phyloP scores from a whole-genome alignment of 2,888 invertebrate species.

The Calephelis perditalis region DNA sequence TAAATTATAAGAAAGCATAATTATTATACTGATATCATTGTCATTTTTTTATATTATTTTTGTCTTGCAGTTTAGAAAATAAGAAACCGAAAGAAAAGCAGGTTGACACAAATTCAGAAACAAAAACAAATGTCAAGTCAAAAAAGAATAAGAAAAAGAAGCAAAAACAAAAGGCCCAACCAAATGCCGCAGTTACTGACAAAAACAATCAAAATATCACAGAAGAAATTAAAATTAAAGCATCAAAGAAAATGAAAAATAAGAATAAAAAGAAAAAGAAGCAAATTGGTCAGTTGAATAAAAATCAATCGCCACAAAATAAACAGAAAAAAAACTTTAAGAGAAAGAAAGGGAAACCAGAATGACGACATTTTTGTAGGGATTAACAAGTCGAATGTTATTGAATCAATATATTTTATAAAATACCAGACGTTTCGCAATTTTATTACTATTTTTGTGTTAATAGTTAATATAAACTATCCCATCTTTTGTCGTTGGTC shows the following conservation, averaged over 20 bases:
- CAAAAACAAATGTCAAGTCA: slow-evolving; percentile 37
- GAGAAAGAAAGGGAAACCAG: slow-evolving; percentile 35
- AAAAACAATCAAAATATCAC: slow-evolving; percentile 37
- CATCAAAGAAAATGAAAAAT: slow-evolving; percentile 56
- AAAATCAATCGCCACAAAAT: slow-evolving; percentile 35
- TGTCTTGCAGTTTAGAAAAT: neutral
- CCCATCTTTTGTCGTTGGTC: too few relatives aligned
- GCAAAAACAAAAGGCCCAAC: slow-evolving; percentile 21
- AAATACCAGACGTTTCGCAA: neutral
- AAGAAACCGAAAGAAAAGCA: slow-evolving; percentile 25
- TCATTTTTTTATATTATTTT: too few relatives aligned
- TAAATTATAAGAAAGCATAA: too few relatives aligned
- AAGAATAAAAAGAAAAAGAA: slow-evolving; percentile 56
- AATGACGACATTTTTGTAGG: slow-evolving; percentile 28
- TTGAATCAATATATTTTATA: slow-evolving; percentile 8
- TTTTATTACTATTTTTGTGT: too few relatives aligned
- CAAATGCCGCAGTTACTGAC: slow-evolving; percentile 18
- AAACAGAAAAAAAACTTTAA: slow-evolving; percentile 31
- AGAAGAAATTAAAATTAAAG: slow-evolving; percentile 44
- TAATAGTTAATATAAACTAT: too few relatives aligned
- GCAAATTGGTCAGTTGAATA: slow-evolving; percentile 53
- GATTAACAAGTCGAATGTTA: neutral
- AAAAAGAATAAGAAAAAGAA: slow-evolving; percentile 25
- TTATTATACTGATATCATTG: too few relatives aligned
- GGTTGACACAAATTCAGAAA: slow-evolving; percentile 26